Conservation (phyloP, 2,797 vertebrate genomes). For the Sebastes variabilis region DNA sequence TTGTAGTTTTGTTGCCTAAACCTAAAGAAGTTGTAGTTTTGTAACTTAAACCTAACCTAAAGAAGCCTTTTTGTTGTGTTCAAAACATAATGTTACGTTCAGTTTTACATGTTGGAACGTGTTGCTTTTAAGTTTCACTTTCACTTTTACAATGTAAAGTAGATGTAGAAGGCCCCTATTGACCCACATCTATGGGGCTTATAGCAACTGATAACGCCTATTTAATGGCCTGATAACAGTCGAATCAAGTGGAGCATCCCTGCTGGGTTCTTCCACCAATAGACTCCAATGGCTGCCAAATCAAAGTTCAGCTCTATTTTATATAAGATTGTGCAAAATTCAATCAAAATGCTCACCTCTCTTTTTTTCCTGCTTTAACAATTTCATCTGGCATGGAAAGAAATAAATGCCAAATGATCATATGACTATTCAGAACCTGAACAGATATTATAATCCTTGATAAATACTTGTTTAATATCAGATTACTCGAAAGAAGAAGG, state of each 20-base stretch:
- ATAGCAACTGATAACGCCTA: too few species aligned
- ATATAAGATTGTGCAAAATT: conserved; percentile 29
- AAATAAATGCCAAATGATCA: conserved; percentile 15
- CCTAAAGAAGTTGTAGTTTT: too few species aligned
- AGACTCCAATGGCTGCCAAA: conserved; percentile 34
- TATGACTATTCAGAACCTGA: conserved; percentile 20
- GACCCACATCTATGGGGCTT: too few species aligned
- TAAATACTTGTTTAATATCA: conserved; percentile 60
- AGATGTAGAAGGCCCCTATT: too few species aligned
- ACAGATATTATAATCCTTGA: conserved; percentile 34
- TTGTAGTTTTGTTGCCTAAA: too few species aligned
- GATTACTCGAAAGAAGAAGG: conserved; percentile 37
- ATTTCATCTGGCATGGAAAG: conserved; percentile 32
- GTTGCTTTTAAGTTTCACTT: too few species aligned
- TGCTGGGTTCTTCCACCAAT: conserved; percentile 8
- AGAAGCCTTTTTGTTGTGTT: too few species aligned
- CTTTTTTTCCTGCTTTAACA: conserved; percentile 14
- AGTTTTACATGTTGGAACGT: too few species aligned
- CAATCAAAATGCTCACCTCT: neutral
- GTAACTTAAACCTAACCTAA: too few species aligned
- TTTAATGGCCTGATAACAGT: too few species aligned
- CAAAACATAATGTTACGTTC: too few species aligned
- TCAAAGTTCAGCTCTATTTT: conserved; percentile 44
- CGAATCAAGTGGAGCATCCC: neutral
- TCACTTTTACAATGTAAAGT: too few species aligned